Evolutionary conservation across 2,113 vertebrate genomes (phyloP).

Genomic region (Melierax canorus): DNA sequence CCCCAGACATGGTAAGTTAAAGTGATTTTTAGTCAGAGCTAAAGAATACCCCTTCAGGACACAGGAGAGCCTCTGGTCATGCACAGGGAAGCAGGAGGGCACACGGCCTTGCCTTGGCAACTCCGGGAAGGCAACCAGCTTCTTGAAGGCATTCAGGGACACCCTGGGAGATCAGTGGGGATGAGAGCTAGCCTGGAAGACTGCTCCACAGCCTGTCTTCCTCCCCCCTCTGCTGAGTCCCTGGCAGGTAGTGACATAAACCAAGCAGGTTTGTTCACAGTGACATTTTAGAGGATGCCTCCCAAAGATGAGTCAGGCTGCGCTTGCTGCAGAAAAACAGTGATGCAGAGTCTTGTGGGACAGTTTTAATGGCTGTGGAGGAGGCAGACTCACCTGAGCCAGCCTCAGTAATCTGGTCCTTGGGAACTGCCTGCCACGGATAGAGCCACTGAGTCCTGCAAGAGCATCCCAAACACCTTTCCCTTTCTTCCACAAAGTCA

Average conservation of each 20-base stretch:
- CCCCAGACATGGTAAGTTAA: not conserved
- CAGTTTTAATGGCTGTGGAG: slow-evolving; percentile 22
- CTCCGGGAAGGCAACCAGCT: not conserved
- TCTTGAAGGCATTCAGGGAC: not conserved
- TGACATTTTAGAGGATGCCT: slow-evolving; percentile 55
- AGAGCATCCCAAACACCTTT: not conserved
- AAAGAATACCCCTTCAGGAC: not conserved
- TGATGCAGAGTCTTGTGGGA: slow-evolving; percentile 35
- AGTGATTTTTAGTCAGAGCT: not conserved
- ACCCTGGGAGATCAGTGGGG: not conserved
- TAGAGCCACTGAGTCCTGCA: not conserved
- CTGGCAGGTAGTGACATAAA: slow-evolving; percentile 34
- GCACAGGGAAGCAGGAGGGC: not conserved
- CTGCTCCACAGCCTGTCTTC: not conserved
- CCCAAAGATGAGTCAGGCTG: slow-evolving; percentile 48
- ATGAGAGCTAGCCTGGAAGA: not conserved
- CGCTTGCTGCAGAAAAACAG: slow-evolving; percentile 38
- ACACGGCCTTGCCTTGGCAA: not conserved
- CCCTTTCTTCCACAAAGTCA: not conserved
- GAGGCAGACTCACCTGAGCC: slow-evolving; percentile 38
- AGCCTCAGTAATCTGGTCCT: not conserved
- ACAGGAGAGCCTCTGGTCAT: not conserved
- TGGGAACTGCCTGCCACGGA: not conserved
- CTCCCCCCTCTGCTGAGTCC: not conserved
- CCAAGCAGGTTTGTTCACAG: not conserved